Evolutionary conservation across 2,113 vertebrate genomes (phyloP).

Genomic region (Salvelinus sp.): DNA sequence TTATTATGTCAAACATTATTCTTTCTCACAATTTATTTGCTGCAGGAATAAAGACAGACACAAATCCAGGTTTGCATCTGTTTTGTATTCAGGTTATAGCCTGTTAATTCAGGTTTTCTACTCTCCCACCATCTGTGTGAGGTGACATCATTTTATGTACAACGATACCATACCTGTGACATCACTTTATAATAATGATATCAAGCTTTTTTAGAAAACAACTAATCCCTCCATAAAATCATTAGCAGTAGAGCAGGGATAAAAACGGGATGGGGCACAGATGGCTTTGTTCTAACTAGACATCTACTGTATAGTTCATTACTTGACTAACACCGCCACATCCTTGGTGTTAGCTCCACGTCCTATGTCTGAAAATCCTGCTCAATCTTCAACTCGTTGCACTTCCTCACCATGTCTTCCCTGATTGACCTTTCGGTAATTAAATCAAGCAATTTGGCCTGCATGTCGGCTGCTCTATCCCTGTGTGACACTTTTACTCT

Average conservation of each 20-base stretch:
- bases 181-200: constrained; percentile 16
- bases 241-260: constrained; percentile 17
- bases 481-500: neutral
- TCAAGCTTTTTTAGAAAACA: constrained; percentile 23
- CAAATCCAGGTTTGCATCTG: constrained; percentile 35
- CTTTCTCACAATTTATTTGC: constrained; percentile 23
- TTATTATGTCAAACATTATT: constrained; percentile 9
- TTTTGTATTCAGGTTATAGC: constrained; percentile 20
- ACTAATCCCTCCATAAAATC: constrained; percentile 22
- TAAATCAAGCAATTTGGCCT: constrained; percentile 32
- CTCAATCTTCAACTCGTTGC: constrained; percentile 3
- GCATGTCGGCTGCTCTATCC: neutral
- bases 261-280: constrained; percentile 14
- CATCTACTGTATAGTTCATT: neutral
- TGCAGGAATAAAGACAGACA: constrained; percentile 24
- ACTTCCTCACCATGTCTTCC: constrained; percentile 26
- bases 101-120: constrained; percentile 9
- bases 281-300: constrained; percentile 20
- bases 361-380: constrained; percentile 14
- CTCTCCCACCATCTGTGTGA: constrained; percentile 18
- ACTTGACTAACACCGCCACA: constrained; percentile 14
- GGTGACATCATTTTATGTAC: constrained; percentile 17
- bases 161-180: constrained; percentile 21
- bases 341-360: constrained; percentile 20
- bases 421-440: constrained; percentile 27